Base-by-base conservation (phyloP, 2,797 vertebrate species). In the Arrhamphus sclerolepis region DNA sequence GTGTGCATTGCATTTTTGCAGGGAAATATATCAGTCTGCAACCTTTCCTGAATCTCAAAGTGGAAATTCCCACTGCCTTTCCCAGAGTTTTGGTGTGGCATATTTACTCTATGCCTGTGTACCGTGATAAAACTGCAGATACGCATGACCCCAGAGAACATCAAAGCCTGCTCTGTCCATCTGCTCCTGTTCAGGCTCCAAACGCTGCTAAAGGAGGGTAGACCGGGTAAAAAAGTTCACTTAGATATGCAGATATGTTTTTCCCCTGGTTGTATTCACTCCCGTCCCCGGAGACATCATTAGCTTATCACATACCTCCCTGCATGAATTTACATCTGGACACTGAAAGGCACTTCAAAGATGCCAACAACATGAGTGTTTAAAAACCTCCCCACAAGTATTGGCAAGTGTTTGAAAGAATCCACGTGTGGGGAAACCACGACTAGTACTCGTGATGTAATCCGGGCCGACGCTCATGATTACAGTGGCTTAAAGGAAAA, bases 281-380 rank as follows among this genome's bases (percentile, higher is more conserved):
- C 29, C 1, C 4, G 42, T 77, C 89, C 78, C 75, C 1, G 0
- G 80, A 80, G 87, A 90, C 78, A 39, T 88, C 87, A 89, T 91
- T 90, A 91, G 85, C 86, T 89, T 89, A 89, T 88, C 87, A 64
- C 81, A 62, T 82, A 81, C 62, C 85, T 79, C 68, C 69, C 56
- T 39, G 59, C 77, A 58, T 60, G 66, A 66, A 84, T 89, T 81
- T 87, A 82, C 72, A 86, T 89, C 76, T 85, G 85, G 87, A 88
- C 80, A 75, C 64, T 41, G 68, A 61, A 48, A 76, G 65, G 77
- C 70, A 87, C 81, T 83, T 90, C 86, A 90, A 89, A 87, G 82
- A 70, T 86, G 81, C 74, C 83, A 84, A 64, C 65, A 53, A 56
- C 76, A 72, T 69, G 46, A 58, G 71, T 46, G 54, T 80, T 78